Base-by-base conservation (phyloP, 2,797 vertebrate genomes). In the Periophthalmus magnuspinnatus region DNA sequence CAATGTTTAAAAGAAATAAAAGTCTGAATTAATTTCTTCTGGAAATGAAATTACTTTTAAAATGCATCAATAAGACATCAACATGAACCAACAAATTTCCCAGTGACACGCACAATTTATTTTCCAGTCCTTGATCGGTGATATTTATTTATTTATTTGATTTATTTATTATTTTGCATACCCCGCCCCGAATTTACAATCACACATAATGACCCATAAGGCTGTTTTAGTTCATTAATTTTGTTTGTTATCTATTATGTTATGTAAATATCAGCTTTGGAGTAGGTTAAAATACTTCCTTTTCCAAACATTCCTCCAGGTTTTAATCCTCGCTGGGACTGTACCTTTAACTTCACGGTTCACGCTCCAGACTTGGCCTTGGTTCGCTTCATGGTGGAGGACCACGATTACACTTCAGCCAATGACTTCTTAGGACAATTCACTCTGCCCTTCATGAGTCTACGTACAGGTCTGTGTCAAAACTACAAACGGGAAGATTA, bases 351-450 rank as follows among this genome's bases (percentile, higher is more conserved):
- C 83, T 94, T 94, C 62, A 91, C 91, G 16, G 24, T 94, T 55
- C 93, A 94, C n/a, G 90, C 71, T 7, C 93, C 93, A 10, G 91
- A 93, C 17, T 69, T 94, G 87, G 91, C 91, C 38, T 81, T 94
- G 72, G 85, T 94, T 24, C 95, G 96, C 36, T 98, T 98, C 5
- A 84, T 95, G 90, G 96, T 97, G 21, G 96, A 98, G 82, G 97
- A 98, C 76, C 93, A 98, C 0, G 96, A 97, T 81, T 92, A 89
- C 65, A 92, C 95, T 2, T 95, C 95, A 57, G 90, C 89, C 75
- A 97, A 98, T 0, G 96, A 98, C 86, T 99, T 98, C 64, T 90
- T 97, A 72, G 97, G 97, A 47, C 97, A 98, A 75, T 96, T 90
- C 79, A 97, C 95, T 0, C 85, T 97, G 85, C 97, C 97, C 1